A percentile compares a stretch with the other conserved stretches of the same genome.
phyloP scores from a whole-genome alignment of 2,797 vertebrate genomes.

The Lithobates sylvaticus region DNA sequence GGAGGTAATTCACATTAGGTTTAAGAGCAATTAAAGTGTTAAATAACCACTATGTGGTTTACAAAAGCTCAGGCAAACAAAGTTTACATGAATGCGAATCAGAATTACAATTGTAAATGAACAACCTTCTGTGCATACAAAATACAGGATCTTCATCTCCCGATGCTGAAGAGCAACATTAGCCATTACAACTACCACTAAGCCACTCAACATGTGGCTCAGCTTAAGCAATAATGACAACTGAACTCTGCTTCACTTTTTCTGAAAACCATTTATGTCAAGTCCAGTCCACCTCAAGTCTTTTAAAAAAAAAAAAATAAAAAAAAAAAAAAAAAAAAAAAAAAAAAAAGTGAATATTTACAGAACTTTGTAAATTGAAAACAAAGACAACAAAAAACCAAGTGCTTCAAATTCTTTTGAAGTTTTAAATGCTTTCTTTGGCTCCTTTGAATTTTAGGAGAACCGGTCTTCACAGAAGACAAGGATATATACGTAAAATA shows the following conservation, averaged over 20 bases:
- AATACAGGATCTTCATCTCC: conserved; percentile 66
- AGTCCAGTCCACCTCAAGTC: conserved; percentile 66
- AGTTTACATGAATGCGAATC: conserved; percentile 51
- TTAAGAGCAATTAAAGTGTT: conserved; percentile 73
- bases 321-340: too few species aligned
- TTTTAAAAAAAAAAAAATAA: conserved; percentile 10
- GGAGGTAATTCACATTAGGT: conserved; percentile 79
- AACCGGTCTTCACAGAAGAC: conserved; percentile 98
- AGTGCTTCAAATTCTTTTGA: conserved; percentile 73
- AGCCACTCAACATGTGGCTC: not conserved
- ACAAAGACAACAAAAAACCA: conserved; percentile 64
- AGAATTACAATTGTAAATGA: conserved; percentile 55
- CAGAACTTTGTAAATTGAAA: conserved; percentile 45
- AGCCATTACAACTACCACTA: not conserved
- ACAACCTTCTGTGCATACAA: conserved; percentile 66
- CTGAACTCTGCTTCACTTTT: not conserved
- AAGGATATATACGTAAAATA: conserved; percentile 53
- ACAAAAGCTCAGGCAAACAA: conserved; percentile 77
- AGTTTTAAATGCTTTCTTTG: conserved; percentile 79
- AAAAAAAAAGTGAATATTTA: conserved; percentile 74
- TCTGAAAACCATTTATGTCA: not conserved
- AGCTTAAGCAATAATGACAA: conserved; percentile 6
- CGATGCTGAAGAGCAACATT: not conserved
- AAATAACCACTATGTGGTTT: conserved; percentile 73
- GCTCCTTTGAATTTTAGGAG: conserved; percentile 78